A percentile compares a stretch with the other conserved stretches of the same genome.
phyloP scores from a whole-genome alignment of 2,113 vertebrate genomes.

The Trematomus loennbergii region DNA sequence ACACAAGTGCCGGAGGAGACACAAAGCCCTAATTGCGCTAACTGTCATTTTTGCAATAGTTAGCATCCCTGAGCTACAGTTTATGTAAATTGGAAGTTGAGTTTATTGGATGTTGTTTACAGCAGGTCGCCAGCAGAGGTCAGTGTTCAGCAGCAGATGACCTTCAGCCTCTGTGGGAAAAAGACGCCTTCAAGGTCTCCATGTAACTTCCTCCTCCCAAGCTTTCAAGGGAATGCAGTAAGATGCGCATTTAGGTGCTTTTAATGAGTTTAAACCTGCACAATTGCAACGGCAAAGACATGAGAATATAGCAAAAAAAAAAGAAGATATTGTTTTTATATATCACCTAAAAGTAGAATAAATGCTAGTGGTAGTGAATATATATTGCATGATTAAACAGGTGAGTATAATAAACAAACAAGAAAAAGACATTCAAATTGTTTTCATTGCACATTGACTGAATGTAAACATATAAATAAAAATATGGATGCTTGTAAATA shows the following conservation, averaged over 20 bases:
- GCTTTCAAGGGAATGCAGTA: background rate
- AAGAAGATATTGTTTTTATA: background rate
- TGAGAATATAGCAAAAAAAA: too few relatives aligned
- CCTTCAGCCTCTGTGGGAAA: background rate
- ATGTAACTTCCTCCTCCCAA: background rate
- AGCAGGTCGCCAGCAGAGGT: conserved; percentile 54
- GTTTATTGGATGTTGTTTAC: conserved; percentile 12
- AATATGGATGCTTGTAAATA: background rate
- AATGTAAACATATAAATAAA: background rate
- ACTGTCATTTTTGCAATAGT: too few relatives aligned
- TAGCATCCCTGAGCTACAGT: too few relatives aligned
- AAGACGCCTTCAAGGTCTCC: background rate
- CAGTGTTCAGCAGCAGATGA: conserved; percentile 59
- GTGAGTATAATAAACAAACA: too few relatives aligned
- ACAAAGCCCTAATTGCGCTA: too few relatives aligned
- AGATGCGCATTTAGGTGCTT: background rate
- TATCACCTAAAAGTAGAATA: background rate
- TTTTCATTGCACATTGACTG: background rate
- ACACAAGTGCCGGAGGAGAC: too few relatives aligned
- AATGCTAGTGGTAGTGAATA: background rate
- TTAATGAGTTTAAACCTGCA: background rate
- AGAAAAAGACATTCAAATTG: too few relatives aligned
- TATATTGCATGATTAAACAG: background rate
- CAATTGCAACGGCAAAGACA: too few relatives aligned
- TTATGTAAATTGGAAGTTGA: background rate